Evolutionary conservation across 2,888 invertebrate genomes (phyloP), one percentile per base, ranked within the genome.

Genomic region (Cheiracanthium punctorium): DNA sequence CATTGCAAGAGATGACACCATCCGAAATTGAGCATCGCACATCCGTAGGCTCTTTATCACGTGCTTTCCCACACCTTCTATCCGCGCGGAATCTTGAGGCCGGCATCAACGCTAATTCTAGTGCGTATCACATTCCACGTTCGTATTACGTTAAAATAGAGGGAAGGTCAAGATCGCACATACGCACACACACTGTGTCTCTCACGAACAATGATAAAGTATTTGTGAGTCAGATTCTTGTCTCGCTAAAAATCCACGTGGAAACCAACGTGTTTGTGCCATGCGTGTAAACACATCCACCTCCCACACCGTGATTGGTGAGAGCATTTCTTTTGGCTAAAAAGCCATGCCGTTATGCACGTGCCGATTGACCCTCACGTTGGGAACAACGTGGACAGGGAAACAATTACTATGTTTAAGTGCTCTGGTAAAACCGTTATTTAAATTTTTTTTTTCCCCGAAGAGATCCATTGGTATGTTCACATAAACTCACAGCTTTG

Each of bases 341-440:
- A 70, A 67, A 69, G 17, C 69, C 82, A 82, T 58, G 82, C 43
- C 75, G 75, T 28, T 29, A 24, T 29, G 48, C 81, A 81, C 74
- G 81, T 74, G 81, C 65, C 14, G 64, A 7, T 7, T 14, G 24
- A 7, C 14, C 17, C 2, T 28, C 70, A 79, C 71, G 79, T 79
- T 70, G 79, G n/a, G n/a, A 14, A n/a, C 64, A 64, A 80, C 80
- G 80, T 80, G 80, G 43, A 10, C 5, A 5, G 10, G 10, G 2
- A 48, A 48, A 58, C 58, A 58, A 58, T 58, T 58, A 17, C 48
- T 48, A 48, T 17, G 17, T 17, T 48, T 48, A 17, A n/a, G 17
- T 48, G 48, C 7, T 17, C 1, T 7, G 48, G n/a, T n/a, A n/a
- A 17, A 48, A n/a, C 17, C 48, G 17, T 10, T 24, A 17, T 20